Base-by-base conservation (phyloP, 2,888 invertebrate genomes). In the Drosophila kuntzei region DNA sequence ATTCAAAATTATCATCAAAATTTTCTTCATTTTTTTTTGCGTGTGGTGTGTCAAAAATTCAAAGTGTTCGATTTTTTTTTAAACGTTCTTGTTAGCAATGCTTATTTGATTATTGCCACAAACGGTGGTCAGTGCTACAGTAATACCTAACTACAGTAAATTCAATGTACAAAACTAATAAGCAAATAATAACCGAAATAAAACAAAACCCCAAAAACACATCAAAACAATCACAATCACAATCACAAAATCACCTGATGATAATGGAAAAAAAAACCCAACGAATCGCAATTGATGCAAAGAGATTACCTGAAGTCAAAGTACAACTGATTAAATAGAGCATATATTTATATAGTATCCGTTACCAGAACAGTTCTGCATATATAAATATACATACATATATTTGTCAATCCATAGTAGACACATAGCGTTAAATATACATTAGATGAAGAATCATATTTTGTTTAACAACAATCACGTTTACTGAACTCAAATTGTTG, bases 11-110 rank as follows among this genome's bases (percentile, higher is more conserved):
- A 47, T 47, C 18, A 14, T 7, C n/a, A 25, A 54, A 41, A 46
- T 76, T 70, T 74, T 68, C 61, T 43, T 62, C 9, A 49, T 44
- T 58, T 73, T 73, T 72, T 73, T 73, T 62, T 34, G 43, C 39
- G 39, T 47, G 70, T 73, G 63, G 39, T 44, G 57, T 34, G 8
- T 1, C 32, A 46, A 50, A 27, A 49, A 25, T 37, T 9, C 18
- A 27, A 49, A 67, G 73, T 71, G 73, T 32, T 49, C 18, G n/a
- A 22, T 64, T 47, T 16, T 58, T 43, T 27, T 47, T 65, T 55
- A 32, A 7, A 25, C 32, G 20, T 41, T 49, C 39, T 57, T 68
- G 46, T 25, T 47, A 29, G 27, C 29, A n/a, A 27, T 39, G 39
- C 34, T 34, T 18, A 22, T n/a, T n/a, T 37, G 20, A 25, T 27